Evolutionary conservation across 2,797 vertebrate species (phyloP).

Genomic region (Phalloptychus januarius): DNA sequence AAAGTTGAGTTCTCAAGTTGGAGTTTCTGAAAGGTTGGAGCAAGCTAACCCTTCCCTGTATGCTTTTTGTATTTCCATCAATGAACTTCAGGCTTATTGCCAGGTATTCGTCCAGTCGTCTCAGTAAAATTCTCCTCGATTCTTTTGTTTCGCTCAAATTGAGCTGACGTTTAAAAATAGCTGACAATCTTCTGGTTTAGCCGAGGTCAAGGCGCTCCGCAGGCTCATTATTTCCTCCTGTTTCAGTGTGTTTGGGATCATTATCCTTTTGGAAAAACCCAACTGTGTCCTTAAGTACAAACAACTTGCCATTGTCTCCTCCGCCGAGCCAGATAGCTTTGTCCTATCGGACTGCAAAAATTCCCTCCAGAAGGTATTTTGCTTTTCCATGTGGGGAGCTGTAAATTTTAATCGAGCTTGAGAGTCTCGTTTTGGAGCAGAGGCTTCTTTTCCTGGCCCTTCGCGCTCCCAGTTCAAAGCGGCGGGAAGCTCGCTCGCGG

Average conservation of each 20-base stretch:
- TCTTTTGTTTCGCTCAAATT: not conserved
- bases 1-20: not conserved
- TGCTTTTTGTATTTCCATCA: not conserved
- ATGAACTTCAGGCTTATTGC: not conserved
- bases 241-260: not conserved
- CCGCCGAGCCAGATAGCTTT: not conserved
- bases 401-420: slow-evolving; percentile 9
- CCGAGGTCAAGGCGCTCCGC: not conserved
- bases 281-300: not conserved
- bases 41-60: not conserved
- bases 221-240: not conserved
- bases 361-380: not conserved
- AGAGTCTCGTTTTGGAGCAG: not conserved
- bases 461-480: not conserved
- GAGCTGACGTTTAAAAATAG: not conserved
- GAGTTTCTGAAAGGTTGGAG: not conserved
- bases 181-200: not conserved
- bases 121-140: not conserved
- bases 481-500: not conserved
- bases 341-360: not conserved
- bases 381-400: slow-evolving; percentile 2
- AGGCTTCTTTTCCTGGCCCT: not conserved
- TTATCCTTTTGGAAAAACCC: slow-evolving; percentile 1
- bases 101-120: not conserved
- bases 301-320: not conserved